phyloP scores from a whole-genome alignment of 1,140 invertebrate species.

The Papilio polyxenes region DNA sequence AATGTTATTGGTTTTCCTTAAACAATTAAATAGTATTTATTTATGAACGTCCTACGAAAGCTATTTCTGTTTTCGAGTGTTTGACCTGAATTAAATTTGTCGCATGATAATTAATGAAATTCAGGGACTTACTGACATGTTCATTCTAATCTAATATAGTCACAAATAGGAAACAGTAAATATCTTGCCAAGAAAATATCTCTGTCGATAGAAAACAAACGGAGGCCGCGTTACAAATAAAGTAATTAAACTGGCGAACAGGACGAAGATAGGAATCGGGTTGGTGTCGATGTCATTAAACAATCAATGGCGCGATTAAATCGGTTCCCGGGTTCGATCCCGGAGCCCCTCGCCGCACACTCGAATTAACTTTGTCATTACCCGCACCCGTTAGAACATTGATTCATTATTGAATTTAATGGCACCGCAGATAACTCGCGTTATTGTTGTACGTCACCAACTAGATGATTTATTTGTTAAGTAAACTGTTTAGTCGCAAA shows the following conservation, averaged over 20 bases:
- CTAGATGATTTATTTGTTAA: conserved; percentile 29
- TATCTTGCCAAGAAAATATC: conserved; percentile 22
- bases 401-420: conserved; percentile 58
- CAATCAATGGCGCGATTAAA: conserved; percentile 58
- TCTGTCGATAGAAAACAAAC: conserved; percentile 29
- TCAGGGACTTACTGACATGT: background rate
- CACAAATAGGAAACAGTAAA: background rate
- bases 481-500: background rate
- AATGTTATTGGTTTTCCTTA: no score
- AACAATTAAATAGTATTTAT: no score
- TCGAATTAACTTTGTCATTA: conserved; percentile 52
- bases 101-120: background rate
- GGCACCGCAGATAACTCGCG: conserved; percentile 36
- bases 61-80: no score
- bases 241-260: conserved; percentile 53
- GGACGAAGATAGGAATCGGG: conserved; percentile 45
- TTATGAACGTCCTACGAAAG: no score
- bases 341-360: conserved; percentile 43
- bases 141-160: background rate
- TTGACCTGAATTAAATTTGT: background rate
- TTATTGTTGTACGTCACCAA: conserved; percentile 11
- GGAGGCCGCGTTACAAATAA: conserved; percentile 49
- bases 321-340: conserved; percentile 47
- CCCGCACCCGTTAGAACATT: conserved; percentile 42
- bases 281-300: conserved; percentile 53